These are phyloP conservation scores for Blastobasis adustella DNA, from an alignment of 2,888 invertebrate species.

Conservation along the genomic window DNA sequence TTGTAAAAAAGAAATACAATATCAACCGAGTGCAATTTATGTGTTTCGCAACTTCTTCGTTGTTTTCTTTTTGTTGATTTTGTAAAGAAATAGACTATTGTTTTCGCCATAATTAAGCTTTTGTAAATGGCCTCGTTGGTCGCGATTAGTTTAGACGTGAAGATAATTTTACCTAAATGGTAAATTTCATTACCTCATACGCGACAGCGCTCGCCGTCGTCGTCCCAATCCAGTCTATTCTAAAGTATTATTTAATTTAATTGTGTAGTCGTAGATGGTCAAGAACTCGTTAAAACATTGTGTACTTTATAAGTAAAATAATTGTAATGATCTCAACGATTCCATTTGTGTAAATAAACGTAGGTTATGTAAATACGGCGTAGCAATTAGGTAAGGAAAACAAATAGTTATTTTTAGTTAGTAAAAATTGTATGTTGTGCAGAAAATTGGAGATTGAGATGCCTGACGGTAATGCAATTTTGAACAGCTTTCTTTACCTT, in stretches of 20 bases:
- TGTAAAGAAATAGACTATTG: neutral
- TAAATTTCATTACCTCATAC: slow-evolving; percentile 51
- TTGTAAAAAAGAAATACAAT: too few species aligned
- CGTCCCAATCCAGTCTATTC: slow-evolving; percentile 63
- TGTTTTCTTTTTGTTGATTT: slow-evolving; percentile 20
- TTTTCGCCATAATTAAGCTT: too few species aligned
- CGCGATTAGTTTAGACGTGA: neutral
- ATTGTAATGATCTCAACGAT: slow-evolving; percentile 73
- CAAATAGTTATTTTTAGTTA: slow-evolving; percentile 36
- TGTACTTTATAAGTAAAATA: slow-evolving; percentile 44
- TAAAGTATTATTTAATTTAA: slow-evolving; percentile 58
- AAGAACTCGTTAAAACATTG: slow-evolving; percentile 6
- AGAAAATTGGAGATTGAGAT: neutral
- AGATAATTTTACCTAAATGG: slow-evolving; percentile 14
- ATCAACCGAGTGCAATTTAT: too few species aligned
- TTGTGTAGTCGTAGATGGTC: too few species aligned
- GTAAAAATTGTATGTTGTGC: slow-evolving; percentile 26
- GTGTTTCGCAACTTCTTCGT: neutral
- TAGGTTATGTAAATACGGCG: slow-evolving; percentile 58
- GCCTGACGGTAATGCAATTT: too few species aligned
- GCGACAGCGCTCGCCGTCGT: slow-evolving; percentile 37
- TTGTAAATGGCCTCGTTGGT: too few species aligned
- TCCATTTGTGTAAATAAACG: slow-evolving; percentile 69
- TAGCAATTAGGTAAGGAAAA: slow-evolving; percentile 27
- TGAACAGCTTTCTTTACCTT: too few species aligned